Percentiles rank a stretch among this genome's conserved stretches.
Conservation (phyloP, 2,797 vertebrate genomes). For the Lepidocolaptes lacrymiger region DNA sequence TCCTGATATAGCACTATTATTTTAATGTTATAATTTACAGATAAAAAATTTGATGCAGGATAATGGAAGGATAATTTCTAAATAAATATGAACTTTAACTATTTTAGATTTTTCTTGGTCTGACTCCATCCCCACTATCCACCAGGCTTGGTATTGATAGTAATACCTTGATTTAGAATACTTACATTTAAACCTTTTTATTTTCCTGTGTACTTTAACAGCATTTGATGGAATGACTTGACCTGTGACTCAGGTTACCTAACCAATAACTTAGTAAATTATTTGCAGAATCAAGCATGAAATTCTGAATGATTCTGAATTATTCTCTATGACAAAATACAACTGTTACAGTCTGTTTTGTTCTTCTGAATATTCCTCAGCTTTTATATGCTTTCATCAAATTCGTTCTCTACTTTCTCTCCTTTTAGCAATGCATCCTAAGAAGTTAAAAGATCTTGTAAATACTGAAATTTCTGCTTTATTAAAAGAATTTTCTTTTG, state of each 20-base stretch:
- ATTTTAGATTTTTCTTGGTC: neutral
- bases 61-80: neutral
- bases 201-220: neutral
- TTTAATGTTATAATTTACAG: neutral
- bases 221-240: neutral
- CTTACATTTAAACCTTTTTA: neutral
- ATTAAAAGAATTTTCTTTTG: neutral
- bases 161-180: neutral
- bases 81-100: neutral
- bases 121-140: neutral
- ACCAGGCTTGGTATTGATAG: neutral
- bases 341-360: neutral
- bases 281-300: neutral
- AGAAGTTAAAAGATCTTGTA: neutral
- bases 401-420: neutral
- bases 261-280: neutral
- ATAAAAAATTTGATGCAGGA: neutral
- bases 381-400: neutral
- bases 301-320: neutral
- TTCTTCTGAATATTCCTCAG: neutral
- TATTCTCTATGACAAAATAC: neutral
- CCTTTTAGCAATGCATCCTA: neutral
- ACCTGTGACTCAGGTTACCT: neutral
- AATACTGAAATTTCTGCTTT: neutral
- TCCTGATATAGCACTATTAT: neutral